Base-by-base conservation (phyloP, 23 tunicate genomes). In the Halocynthia roretzi region DNA sequence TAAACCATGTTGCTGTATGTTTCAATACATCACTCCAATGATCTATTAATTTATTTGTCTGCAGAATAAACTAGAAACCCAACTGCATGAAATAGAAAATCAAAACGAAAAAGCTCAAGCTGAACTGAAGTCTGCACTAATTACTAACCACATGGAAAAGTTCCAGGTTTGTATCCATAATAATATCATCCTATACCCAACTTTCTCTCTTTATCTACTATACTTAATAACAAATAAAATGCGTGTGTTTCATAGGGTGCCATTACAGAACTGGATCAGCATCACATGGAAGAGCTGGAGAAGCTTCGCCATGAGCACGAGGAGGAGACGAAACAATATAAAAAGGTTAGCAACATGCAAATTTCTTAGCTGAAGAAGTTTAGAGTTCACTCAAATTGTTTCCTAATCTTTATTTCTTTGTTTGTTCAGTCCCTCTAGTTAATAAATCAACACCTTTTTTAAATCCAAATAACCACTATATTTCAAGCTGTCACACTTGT, bases 261-360 rank as follows among this genome's bases (percentile, higher is more conserved):
- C n/a, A 92, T 90, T 54, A 72, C 85, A 15, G 89, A 79, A 66
- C 76, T 92, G 72, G 98, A 92, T 51, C 85, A 86, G 53, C 92
- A 86, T 75, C 98, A 92, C 71, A 77, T 76, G 64, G 87, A 83
- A 57, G 91, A 92, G 60, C 75, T 86, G 87, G 92, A 92, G 8
- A 68, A 75, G 48, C 56, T 75, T 9, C 19, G 65, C 6, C 71
- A 78, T 61, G 81, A 86, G 31, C 86, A 92, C 53, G 79, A 86
- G 17, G 71, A 71, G 57, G 86, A 82, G 57, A 90, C 77, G 8
- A 80, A 74, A 15, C 78, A 74, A 74, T 74, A 74, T 54, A 74
- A 74, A 54, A 53, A 74, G 18, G 44, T 31, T 31, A 31, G 44
- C 44, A 0, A 31, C 44, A 31, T 31, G 44, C 4, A 31, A 31